Evolutionary conservation across 2,888 invertebrate genomes (phyloP).

Genomic region (Trichacis sp.): DNA sequence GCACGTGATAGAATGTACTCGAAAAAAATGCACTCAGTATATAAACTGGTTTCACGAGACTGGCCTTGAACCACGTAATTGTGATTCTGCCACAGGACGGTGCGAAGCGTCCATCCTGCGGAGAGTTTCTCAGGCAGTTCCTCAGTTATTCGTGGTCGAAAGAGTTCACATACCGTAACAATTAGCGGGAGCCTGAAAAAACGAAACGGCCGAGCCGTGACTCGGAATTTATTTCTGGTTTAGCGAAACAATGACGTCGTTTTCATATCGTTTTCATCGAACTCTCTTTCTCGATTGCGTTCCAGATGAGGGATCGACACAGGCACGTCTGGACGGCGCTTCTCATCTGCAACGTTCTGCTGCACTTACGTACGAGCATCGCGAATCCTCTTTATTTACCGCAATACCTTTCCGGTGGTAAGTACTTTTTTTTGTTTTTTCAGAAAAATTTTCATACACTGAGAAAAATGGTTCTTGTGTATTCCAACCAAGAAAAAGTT

Average conservation of each 20-base stretch:
- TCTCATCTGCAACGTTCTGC: conserved; percentile 50
- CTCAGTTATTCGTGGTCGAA: conserved; percentile 23
- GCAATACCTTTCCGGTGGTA: conserved; percentile 63
- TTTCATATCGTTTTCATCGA: conserved; percentile 43
- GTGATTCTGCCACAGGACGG: conserved; percentile 25
- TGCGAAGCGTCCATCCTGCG: conserved; percentile 40
- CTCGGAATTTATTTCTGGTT: neutral
- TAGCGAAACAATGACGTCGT: neutral
- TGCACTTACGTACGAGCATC: conserved; percentile 43
- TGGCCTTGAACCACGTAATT: conserved; percentile 40
- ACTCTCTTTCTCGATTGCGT: conserved; percentile 48
- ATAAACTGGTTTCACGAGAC: conserved; percentile 28
- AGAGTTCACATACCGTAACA: conserved; percentile 26
- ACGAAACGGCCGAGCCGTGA: neutral
- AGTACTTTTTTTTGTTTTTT: conserved; percentile 43
- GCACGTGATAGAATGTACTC: conserved; percentile 16
- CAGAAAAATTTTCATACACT: conserved; percentile 2
- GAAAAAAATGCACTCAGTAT: conserved; percentile 12
- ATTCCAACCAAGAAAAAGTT: too few relatives aligned
- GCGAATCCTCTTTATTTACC: conserved; percentile 60
- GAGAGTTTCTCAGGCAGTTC: conserved; percentile 50
- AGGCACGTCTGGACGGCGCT: conserved; percentile 49
- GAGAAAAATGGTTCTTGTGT: neutral
- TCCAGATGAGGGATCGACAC: conserved; percentile 61
- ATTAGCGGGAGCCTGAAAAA: conserved; percentile 32